Conservation (phyloP, 2,888 invertebrate species). For the Ormyrus pomaceus region DNA sequence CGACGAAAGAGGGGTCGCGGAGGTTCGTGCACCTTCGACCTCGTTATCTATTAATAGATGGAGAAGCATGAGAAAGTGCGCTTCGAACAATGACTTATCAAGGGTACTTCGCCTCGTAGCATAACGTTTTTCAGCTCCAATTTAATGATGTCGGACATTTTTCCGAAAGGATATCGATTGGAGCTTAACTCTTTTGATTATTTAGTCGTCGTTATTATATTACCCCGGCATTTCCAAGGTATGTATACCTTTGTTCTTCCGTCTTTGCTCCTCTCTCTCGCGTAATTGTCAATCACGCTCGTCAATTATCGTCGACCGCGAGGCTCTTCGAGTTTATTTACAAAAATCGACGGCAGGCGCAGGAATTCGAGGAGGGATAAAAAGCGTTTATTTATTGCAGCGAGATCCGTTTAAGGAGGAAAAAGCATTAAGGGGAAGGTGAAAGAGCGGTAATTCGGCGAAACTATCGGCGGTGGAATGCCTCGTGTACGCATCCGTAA, state of each 20-base stretch:
- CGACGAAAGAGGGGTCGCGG: neutral
- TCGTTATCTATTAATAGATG: slow-evolving; percentile 31
- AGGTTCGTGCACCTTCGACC: slow-evolving; percentile 46
- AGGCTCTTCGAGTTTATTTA: too few relatives aligned
- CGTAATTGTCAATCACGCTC: too few relatives aligned
- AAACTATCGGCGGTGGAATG: neutral
- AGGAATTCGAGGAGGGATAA: too few relatives aligned
- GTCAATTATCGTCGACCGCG: too few relatives aligned
- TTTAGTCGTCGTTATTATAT: slow-evolving; percentile 3
- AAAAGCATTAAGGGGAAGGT: too few relatives aligned
- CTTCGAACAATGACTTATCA: slow-evolving; percentile 36
- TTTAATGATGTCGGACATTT: neutral
- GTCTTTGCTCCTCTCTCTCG: too few relatives aligned
- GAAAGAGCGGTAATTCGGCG: neutral
- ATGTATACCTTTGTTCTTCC: neutral
- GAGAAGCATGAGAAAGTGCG: slow-evolving; percentile 26
- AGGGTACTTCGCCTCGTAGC: neutral
- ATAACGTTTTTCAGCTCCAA: neutral
- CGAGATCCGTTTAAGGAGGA: too few relatives aligned
- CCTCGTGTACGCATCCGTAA: neutral
- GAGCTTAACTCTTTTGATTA: neutral
- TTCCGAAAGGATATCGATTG: slow-evolving; percentile 6
- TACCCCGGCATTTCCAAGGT: neutral
- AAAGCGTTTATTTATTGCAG: too few relatives aligned
- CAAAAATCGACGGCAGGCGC: too few relatives aligned